Base-by-base conservation (phyloP, 1,140 invertebrate genomes). In the Brachionus koreanus region DNA sequence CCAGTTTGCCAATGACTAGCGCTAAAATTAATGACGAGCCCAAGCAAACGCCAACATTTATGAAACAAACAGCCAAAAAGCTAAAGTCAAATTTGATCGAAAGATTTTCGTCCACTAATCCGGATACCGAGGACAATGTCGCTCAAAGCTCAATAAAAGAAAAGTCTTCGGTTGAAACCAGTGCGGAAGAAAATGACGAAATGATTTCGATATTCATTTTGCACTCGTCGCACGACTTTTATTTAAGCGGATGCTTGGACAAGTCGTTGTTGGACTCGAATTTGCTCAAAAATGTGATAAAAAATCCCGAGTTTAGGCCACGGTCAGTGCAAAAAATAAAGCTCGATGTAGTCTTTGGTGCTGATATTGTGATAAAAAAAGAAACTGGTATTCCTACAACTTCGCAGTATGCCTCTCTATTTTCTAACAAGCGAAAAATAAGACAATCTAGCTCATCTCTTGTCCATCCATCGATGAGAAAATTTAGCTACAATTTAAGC, bases 71-170 rank as follows among this genome's bases (percentile, higher is more conserved):
- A 19, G 49, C 76, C n/a, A 65, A 42, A 79, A 79, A 79, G 33
- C 39, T 79, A 7, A 79, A 79, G 39, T 61, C 76, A 79, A 79
- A 79, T 79, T 43, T 79, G 23, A 79, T 79, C 12, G 76, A 79
- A 61, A 23, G 76, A 12, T 79, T 79, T 25, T 42, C 49, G 7
- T 39, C 49, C 5, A 35, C 76, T 43, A 57, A 79, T 13, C 7
- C 39, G 1, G 10, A 46, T 23, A 37, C 57, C 23, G 19, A 61
- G 23, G 49, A 35, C 19, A 5, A 10, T 10, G 9, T 42, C 16
- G 29, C 6, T 65, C 46, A 61, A 65, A 25, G 23, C n/a, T 46
- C 42, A 35, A 46, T 16, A 6, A 52, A 69, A 37, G 35, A 69
- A 3, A 69, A 63, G 5, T 37, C 29, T 16, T 5, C 57, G 57